These are phyloP conservation scores for Eubucco bourcierii DNA, from an alignment of 2,113 vertebrate genomes.

Conservation along the genomic window DNA sequence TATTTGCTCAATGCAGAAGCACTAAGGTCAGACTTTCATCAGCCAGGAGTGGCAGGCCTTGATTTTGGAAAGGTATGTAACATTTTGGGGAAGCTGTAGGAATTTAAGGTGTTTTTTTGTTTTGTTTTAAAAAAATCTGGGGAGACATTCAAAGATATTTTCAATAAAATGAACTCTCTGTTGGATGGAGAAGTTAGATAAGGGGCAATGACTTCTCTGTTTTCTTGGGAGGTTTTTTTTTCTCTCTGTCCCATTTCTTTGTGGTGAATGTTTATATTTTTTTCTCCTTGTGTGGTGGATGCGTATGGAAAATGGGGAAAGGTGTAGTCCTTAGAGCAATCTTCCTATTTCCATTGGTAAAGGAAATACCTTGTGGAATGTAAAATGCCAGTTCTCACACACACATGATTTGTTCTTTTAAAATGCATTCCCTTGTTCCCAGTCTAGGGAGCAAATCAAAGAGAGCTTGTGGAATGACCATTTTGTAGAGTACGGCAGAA, in stretches of 20 bases:
- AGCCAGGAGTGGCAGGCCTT: slow-evolving; percentile 60
- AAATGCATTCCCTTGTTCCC: background rate
- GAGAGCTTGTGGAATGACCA: slow-evolving; percentile 90
- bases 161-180: background rate
- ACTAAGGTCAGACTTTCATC: slow-evolving; percentile 81
- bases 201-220: background rate
- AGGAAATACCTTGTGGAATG: background rate
- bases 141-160: background rate
- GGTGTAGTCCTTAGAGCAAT: background rate
- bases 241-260: background rate
- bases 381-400: background rate
- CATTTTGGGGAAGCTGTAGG: background rate
- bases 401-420: background rate
- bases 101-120: background rate
- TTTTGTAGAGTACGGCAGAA: slow-evolving; percentile 89
- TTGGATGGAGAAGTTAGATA: background rate
- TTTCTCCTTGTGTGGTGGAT: background rate
- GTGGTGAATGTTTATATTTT: background rate
- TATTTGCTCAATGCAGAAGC: slow-evolving; percentile 80
- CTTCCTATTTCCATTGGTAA: background rate
- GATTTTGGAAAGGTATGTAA: slow-evolving; percentile 76
- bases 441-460: slow-evolving; percentile 85
- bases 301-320: background rate
- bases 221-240: background rate
- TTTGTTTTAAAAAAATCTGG: background rate